Evolutionary conservation across 2,888 invertebrate genomes (phyloP).

Genomic region (Nebria brevicollis): DNA sequence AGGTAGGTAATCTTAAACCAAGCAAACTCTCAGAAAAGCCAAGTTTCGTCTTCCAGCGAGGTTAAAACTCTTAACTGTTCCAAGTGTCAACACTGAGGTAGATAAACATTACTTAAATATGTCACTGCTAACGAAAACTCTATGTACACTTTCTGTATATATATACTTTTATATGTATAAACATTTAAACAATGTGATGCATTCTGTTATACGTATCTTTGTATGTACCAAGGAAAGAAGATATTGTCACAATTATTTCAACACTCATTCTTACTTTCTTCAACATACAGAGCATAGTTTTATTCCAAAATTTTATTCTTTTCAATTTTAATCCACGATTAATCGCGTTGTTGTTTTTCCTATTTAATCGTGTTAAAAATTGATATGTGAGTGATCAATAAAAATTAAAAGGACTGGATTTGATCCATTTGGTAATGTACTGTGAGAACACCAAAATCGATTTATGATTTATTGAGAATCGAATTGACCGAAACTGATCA

Average conservation of each 20-base stretch:
- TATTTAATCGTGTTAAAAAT: too few relatives aligned
- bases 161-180: constrained; percentile 11
- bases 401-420: too few relatives aligned
- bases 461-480: constrained; percentile 12
- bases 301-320: too few relatives aligned
- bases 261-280: not conserved
- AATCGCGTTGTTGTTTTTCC: too few relatives aligned
- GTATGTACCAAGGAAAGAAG: not conserved
- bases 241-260: not conserved
- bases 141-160: constrained; percentile 41
- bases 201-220: not conserved
- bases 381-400: too few relatives aligned
- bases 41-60: constrained; percentile 19
- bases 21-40: not conserved
- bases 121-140: constrained; percentile 41
- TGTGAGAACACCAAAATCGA: not conserved
- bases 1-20: not conserved
- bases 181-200: constrained; percentile 14
- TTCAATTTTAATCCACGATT: too few relatives aligned
- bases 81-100: constrained; percentile 35
- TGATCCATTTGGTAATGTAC: too few relatives aligned
- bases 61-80: constrained; percentile 34
- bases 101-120: constrained; percentile 44
- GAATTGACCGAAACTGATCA: constrained; percentile 9
- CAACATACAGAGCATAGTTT: too few relatives aligned